Base-by-base conservation (phyloP, 2,113 vertebrate genomes). In the Nibea albiflora region DNA sequence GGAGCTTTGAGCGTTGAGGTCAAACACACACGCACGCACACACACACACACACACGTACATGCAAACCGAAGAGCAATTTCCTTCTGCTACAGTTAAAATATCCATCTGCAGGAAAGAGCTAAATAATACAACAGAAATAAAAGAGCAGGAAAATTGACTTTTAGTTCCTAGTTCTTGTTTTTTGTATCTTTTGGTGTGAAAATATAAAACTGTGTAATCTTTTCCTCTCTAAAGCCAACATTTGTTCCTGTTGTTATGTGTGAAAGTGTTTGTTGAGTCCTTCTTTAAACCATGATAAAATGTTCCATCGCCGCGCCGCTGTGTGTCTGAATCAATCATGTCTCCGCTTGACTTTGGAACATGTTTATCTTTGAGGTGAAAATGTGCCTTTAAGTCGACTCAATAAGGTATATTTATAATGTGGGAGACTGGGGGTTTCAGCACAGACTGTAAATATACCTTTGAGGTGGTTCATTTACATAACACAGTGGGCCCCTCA, bases 221-320 rank as follows among this genome's bases (percentile, higher is more conserved):
- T 74, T 64, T 69, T 68, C 71, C 46, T 80, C 65, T 85, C 77
- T 76, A 80, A 89, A 90, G 83, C 79, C 84, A 68, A 85, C 92
- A 92, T 90, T 83, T 92, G 90, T 88, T 91, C 90, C 89, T 88
- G 85, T 89, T 90, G 87, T 91, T 88, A 92, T 80, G 88, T 83
- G 92, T 91, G 89, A 90, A 89, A 89, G 84, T 72, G 84, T 91
- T 90, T 91, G 86, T 90, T 81, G 85, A 85, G 87, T 89, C 83
- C 82, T 63, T 47, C 80, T 71, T 84, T 28, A 81, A 72, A 79
- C 69, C 78, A 80, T 85, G 86, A 89, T 90, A 81, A 91, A 87
- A 88, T 76, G 87, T 89, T 87, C 86, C 84, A 57, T 84, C 81
- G n/a, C 46, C 39, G 61, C 73, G 2, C 69, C 54, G 49, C 84